Conservation (phyloP, 2,113 vertebrate genomes). For the Chloropsis hardwickii region DNA sequence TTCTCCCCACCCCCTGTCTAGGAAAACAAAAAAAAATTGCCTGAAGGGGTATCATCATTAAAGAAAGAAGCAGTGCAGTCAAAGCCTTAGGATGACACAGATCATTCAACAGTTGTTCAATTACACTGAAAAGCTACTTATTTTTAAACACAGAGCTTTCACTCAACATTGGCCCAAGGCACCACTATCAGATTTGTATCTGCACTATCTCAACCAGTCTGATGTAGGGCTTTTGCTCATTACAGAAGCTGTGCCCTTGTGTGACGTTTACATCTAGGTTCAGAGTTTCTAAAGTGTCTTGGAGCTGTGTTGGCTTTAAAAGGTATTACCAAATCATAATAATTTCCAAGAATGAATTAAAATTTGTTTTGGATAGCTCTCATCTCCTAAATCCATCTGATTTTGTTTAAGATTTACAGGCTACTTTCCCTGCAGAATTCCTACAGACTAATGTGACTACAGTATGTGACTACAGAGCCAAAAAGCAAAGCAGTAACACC, state of each 20-base stretch:
- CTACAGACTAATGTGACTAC: neutral
- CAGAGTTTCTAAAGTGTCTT: neutral
- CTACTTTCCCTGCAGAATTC: neutral
- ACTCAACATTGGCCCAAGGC: constrained; percentile 12
- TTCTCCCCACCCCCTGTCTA: neutral
- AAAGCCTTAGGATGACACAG: neutral
- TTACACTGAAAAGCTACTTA: constrained; percentile 32
- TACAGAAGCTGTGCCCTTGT: neutral
- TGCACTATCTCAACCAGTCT: neutral
- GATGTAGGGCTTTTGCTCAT: neutral
- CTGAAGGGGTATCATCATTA: neutral
- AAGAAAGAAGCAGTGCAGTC: neutral
- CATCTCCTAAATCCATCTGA: neutral
- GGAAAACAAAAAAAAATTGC: neutral
- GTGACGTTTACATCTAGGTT: neutral
- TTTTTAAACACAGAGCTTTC: constrained; percentile 20
- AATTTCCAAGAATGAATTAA: neutral
- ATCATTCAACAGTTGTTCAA: constrained; percentile 33
- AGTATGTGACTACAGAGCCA: neutral
- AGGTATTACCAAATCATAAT: neutral
- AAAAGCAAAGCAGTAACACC: neutral
- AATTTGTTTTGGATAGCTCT: neutral
- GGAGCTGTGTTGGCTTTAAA: neutral
- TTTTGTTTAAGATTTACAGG: neutral
- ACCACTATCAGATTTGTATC: neutral